These are phyloP conservation scores for Passer montanus DNA, from an alignment of 2,113 vertebrate species.

Conservation along the genomic window DNA sequence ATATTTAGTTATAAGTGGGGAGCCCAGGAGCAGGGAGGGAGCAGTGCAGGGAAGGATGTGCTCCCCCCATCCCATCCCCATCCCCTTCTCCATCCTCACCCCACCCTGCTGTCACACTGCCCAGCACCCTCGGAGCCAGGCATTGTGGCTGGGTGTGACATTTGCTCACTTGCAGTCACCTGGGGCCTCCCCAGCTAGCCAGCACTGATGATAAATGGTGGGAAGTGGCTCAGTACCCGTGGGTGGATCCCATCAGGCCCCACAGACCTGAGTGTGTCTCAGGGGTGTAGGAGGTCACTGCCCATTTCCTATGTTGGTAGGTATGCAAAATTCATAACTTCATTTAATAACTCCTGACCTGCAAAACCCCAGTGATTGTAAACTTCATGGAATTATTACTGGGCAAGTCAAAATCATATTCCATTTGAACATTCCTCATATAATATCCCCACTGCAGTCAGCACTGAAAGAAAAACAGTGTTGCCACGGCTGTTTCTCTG, in stretches of 20 bases:
- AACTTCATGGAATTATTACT: conserved; percentile 23
- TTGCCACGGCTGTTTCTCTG: conserved; percentile 42
- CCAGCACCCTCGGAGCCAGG: neutral
- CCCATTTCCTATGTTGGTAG: neutral
- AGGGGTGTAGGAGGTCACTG: neutral
- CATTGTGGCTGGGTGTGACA: neutral
- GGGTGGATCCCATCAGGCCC: neutral
- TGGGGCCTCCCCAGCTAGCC: neutral
- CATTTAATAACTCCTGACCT: conserved; percentile 44
- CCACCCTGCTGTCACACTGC: neutral
- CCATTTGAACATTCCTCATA: conserved; percentile 50
- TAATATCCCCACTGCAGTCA: conserved; percentile 56
- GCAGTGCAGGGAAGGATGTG: neutral
- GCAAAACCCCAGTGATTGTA: neutral
- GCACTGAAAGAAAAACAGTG: conserved; percentile 36
- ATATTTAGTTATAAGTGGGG: neutral
- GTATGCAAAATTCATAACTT: conserved; percentile 40
- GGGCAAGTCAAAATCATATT: conserved; percentile 42
- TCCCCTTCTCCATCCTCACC: neutral
- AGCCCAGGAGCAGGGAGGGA: neutral
- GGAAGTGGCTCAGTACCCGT: neutral
- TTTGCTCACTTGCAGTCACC: neutral
- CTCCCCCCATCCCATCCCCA: neutral
- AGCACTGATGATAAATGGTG: neutral
- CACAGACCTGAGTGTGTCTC: neutral